These are phyloP conservation scores for Heliornis fulica DNA, from an alignment of 2,113 vertebrate genomes.

Conservation along the genomic window DNA sequence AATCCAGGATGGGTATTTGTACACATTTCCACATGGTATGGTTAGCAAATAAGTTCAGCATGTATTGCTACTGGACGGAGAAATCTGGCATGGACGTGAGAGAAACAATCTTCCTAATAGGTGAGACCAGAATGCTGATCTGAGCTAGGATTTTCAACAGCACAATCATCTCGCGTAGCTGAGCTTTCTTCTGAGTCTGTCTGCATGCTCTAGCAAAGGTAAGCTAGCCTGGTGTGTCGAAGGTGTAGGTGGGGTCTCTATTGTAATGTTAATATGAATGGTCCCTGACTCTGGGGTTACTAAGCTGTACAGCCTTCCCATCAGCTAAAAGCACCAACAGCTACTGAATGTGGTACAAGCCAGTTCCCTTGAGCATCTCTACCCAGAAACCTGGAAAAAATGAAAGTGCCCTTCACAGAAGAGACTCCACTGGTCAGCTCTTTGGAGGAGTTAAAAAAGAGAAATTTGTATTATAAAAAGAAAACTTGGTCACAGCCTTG, in stretches of 20 bases:
- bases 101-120: not conserved
- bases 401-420: not conserved
- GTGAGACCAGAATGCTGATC: not conserved
- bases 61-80: not conserved
- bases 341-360: not conserved
- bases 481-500: not conserved
- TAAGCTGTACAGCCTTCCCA: not conserved
- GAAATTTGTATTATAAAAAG: not conserved
- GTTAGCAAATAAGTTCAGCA: not conserved
- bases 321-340: not conserved
- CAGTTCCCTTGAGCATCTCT: not conserved
- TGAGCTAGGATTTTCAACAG: not conserved
- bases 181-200: not conserved
- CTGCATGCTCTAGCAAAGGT: not conserved
- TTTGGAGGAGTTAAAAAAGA: not conserved
- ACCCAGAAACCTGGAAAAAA: not conserved
- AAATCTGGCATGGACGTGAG: not conserved
- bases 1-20: not conserved
- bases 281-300: not conserved
- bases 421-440: not conserved
- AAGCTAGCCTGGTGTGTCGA: not conserved
- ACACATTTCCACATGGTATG: not conserved
- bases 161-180: not conserved
- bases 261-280: not conserved
- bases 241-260: not conserved